A percentile compares a stretch with the other conserved stretches of the same genome.
Conservation (phyloP, 2,113 vertebrate species). For the Pituophis catenifer region DNA sequence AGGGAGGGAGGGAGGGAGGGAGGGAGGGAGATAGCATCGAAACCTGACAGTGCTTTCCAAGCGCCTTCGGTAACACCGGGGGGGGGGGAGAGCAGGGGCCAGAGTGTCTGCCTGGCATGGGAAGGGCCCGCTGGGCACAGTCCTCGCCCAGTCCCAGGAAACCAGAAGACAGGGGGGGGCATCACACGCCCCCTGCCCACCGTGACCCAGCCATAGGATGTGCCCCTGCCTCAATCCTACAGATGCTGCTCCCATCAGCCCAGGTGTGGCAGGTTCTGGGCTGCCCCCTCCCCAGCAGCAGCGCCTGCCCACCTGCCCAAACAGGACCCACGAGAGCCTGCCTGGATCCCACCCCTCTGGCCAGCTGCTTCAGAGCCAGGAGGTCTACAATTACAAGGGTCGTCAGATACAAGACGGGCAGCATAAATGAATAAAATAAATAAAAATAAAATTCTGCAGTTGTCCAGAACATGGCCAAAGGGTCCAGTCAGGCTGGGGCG, state of each 20-base stretch:
- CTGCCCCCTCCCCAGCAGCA: background rate
- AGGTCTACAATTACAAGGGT: background rate
- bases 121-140: background rate
- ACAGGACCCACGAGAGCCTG: background rate
- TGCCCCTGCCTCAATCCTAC: background rate
- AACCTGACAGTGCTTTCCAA: background rate
- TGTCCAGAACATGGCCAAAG: background rate
- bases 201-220: no score
- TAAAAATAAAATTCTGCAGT: no score
- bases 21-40: background rate
- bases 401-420: background rate
- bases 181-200: background rate
- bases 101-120: background rate
- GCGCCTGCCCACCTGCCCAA: background rate
- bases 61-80: fast-evolving
- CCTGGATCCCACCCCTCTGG: no score
- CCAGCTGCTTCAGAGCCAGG: background rate
- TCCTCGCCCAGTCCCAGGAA: fast-evolving
- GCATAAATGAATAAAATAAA: background rate
- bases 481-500: background rate
- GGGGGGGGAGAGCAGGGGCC: background rate
- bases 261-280: background rate
- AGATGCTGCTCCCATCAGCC: background rate
- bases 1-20: background rate
- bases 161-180: background rate